phyloP scores from a whole-genome alignment of 2,113 vertebrate genomes.

The Okapia johnstoni region DNA sequence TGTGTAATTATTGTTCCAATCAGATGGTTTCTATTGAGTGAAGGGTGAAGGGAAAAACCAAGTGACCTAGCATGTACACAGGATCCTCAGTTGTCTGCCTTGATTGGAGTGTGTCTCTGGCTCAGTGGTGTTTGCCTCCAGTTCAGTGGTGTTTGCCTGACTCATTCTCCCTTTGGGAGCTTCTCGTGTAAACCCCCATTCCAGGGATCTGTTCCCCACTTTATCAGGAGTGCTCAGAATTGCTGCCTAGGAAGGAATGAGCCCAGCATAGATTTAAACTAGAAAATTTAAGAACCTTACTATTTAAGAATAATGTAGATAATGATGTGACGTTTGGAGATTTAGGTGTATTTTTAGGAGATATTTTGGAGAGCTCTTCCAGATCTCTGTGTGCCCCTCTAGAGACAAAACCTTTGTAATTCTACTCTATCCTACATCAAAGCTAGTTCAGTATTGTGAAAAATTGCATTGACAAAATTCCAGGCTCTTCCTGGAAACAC shows the following conservation, averaged over 20 bases:
- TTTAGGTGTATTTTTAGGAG: background rate
- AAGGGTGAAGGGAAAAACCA: background rate
- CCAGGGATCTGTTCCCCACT: rapidly evolving
- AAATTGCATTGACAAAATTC: background rate
- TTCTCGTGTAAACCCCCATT: background rate
- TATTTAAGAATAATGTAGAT: background rate
- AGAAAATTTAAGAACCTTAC: background rate
- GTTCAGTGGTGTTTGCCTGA: background rate
- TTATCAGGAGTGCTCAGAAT: background rate
- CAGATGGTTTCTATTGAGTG: background rate
- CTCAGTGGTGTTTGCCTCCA: background rate
- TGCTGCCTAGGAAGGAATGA: background rate
- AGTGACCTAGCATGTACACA: background rate
- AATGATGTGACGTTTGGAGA: background rate
- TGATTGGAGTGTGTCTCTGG: background rate
- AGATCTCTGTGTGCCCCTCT: background rate
- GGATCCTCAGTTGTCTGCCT: background rate
- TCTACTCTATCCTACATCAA: background rate
- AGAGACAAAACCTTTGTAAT: background rate
- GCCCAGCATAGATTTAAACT: background rate
- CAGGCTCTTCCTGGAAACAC: background rate
- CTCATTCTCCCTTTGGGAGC: background rate
- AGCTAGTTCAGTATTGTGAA: background rate
- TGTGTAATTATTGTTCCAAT: background rate
- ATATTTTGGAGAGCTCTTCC: background rate